Conservation (phyloP, 2,113 vertebrate species). For the Ifrita kowaldi region DNA sequence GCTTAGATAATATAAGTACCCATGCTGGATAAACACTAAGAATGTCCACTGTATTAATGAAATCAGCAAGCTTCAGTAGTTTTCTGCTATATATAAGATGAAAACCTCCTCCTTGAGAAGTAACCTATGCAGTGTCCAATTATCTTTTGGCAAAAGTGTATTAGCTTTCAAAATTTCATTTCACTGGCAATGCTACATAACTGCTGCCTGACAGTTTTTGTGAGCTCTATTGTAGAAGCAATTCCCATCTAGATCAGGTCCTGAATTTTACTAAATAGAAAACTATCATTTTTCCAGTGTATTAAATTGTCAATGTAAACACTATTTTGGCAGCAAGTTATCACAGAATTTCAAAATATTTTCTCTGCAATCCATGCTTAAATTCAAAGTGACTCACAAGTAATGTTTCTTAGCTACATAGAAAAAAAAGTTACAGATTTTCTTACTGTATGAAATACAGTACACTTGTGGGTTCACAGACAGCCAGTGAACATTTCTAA, state of each 20-base stretch:
- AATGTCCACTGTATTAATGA: not conserved
- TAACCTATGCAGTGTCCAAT: not conserved
- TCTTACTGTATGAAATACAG: not conserved
- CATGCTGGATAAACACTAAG: not conserved
- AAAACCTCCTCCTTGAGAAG: not conserved
- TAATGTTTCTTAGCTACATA: not conserved
- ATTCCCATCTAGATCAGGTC: not conserved
- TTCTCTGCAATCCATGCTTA: not conserved
- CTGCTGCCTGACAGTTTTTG: not conserved
- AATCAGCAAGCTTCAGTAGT: not conserved
- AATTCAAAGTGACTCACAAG: not conserved
- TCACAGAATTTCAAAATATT: not conserved
- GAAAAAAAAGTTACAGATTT: not conserved
- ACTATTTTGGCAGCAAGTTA: constrained; percentile 1
- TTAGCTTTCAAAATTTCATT: constrained; percentile 6
- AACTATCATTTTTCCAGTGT: not conserved
- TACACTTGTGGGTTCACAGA: not conserved
- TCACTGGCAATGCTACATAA: not conserved
- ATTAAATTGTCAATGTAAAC: not conserved
- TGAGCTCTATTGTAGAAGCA: not conserved
- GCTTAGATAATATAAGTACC: not conserved
- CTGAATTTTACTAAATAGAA: not conserved
- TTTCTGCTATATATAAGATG: not conserved
- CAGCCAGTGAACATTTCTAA: not conserved
- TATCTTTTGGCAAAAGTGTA: not conserved